phyloP scores from a whole-genome alignment of 2,888 invertebrate species.

The Agonum fuliginosum region DNA sequence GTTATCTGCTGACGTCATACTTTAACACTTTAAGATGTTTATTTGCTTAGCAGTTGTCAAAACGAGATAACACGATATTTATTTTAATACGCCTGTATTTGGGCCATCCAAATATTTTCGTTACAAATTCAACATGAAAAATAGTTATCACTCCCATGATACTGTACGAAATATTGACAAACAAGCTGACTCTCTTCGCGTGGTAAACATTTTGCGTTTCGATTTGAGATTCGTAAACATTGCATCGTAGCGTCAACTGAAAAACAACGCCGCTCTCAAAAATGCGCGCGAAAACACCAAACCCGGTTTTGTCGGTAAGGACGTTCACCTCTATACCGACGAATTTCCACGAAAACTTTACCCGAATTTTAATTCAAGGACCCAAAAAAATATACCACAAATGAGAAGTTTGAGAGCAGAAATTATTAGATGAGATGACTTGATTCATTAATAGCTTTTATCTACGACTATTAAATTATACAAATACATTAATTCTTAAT shows the following conservation, averaged over 20 bases:
- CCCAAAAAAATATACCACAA: constrained; percentile 29
- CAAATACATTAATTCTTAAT: too few relatives aligned
- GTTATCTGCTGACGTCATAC: background rate
- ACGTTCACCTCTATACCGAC: constrained; percentile 50
- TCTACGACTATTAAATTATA: too few relatives aligned
- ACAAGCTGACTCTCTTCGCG: background rate
- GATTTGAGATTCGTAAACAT: background rate
- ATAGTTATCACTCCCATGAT: constrained; percentile 14
- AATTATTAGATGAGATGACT: too few relatives aligned
- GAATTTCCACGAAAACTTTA: constrained; percentile 34
- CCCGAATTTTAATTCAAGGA: constrained; percentile 31
- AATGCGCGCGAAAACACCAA: constrained; percentile 44
- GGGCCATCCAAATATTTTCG: constrained; percentile 44
- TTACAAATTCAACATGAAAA: constrained; percentile 35
- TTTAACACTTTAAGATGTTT: constrained; percentile 8
- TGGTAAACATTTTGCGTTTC: background rate
- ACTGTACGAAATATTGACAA: constrained; percentile 39
- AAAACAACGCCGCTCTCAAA: constrained; percentile 45
- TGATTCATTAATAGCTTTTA: too few relatives aligned
- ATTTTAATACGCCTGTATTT: constrained; percentile 36
- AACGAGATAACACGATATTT: constrained; percentile 30
- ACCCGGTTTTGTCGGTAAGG: constrained; percentile 42
- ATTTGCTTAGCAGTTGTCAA: constrained; percentile 21
- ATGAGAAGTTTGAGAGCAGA: constrained; percentile 36
- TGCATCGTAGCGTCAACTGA: background rate